phyloP scores from a whole-genome alignment of 2,888 invertebrate genomes.

The Eristalis tenax region DNA sequence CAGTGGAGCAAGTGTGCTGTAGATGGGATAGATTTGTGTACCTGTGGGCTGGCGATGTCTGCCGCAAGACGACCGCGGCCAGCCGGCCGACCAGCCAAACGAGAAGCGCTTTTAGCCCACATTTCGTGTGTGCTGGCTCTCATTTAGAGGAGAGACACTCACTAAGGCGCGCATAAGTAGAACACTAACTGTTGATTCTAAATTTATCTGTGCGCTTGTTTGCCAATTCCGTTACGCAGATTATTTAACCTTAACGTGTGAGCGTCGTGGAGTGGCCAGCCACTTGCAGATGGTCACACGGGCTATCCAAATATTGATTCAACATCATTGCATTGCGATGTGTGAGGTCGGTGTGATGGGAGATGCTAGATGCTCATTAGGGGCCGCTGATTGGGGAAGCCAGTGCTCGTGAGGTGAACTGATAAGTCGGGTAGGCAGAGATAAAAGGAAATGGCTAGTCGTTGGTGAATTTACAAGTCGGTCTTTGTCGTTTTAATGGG shows the following conservation, averaged over 20 bases:
- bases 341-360: neutral
- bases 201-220: constrained; percentile 32
- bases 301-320: constrained; percentile 24
- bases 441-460: neutral
- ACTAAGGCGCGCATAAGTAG: constrained; percentile 48
- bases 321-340: neutral
- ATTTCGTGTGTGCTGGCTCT: constrained; percentile 32
- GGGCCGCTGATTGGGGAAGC: neutral
- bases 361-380: neutral
- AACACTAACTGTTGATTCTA: constrained; percentile 54
- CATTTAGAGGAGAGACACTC: constrained; percentile 9
- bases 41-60: neutral
- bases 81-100: neutral
- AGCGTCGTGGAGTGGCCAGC: neutral
- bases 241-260: neutral
- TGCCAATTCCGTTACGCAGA: constrained; percentile 35
- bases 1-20: constrained; percentile 25
- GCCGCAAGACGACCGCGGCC: neutral
- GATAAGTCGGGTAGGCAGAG: neutral
- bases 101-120: constrained; percentile 56
- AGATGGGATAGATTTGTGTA: constrained; percentile 1
- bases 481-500: too few species aligned
- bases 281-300: neutral
- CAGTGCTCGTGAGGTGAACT: neutral
- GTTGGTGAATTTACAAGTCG: neutral